These are phyloP conservation scores for Zophobas atratus DNA, from an alignment of 1,140 invertebrate species.

Conservation along the genomic window DNA sequence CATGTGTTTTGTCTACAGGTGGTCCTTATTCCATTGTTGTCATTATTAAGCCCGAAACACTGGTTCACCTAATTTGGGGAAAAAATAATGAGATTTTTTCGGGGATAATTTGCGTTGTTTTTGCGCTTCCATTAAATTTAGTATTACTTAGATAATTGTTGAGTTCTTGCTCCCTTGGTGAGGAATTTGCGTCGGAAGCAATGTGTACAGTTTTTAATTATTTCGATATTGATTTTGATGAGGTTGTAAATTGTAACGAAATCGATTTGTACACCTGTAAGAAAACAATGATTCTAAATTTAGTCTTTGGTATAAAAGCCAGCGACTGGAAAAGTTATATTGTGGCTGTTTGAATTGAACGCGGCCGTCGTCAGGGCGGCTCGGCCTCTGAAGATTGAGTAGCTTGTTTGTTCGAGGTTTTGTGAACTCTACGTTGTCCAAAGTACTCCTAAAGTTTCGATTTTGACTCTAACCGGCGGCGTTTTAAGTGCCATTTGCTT, in stretches of 20 bases:
- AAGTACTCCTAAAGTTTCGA: too few relatives aligned
- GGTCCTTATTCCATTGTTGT: conserved; percentile 37
- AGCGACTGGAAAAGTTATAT: not conserved
- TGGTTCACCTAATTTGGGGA: conserved; percentile 37
- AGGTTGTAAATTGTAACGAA: not conserved
- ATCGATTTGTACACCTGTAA: conserved; percentile 13
- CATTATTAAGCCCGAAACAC: conserved; percentile 25
- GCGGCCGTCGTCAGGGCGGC: not conserved
- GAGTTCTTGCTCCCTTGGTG: too few relatives aligned
- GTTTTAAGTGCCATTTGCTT: too few relatives aligned
- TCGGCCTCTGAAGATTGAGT: too few relatives aligned
- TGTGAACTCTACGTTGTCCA: too few relatives aligned
- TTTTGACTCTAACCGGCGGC: too few relatives aligned
- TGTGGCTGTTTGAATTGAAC: not conserved
- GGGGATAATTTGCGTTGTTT: not conserved
- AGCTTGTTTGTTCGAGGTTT: too few relatives aligned
- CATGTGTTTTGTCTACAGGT: conserved; percentile 37
- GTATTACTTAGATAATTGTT: too few relatives aligned
- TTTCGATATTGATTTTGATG: not conserved
- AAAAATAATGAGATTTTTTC: conserved; percentile 41
- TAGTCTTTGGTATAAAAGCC: not conserved
- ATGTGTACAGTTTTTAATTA: not conserved
- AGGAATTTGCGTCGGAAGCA: too few relatives aligned
- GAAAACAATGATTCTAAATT: conserved; percentile 11
- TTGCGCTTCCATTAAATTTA: too few relatives aligned